Conservation (phyloP, 2,113 vertebrate species). For the Oxygymnocypris stewartii region DNA sequence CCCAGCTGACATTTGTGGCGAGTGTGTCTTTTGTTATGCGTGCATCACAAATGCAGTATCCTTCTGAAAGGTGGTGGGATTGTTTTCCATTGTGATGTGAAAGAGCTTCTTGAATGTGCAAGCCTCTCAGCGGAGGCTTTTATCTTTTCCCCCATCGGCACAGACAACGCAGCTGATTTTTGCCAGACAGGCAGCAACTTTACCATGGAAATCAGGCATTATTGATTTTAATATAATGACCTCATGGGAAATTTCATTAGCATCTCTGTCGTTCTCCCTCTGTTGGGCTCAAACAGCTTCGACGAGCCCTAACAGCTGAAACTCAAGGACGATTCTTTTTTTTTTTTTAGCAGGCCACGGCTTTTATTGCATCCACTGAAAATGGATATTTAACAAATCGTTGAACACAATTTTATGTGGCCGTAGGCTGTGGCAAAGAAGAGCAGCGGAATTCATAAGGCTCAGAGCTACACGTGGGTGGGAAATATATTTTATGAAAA, state of each 20-base stretch:
- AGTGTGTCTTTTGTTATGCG: constrained; percentile 15
- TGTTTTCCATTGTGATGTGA: constrained; percentile 10
- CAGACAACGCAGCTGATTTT: constrained; percentile 22
- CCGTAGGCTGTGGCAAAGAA: constrained; percentile 22
- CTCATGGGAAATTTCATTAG: constrained; percentile 60
- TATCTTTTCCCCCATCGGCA: constrained; percentile 17
- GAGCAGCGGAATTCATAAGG: constrained; percentile 5
- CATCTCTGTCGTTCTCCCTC: constrained; percentile 48
- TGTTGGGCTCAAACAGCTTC: constrained; percentile 30
- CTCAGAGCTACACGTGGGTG: neutral
- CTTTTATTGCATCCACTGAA: constrained; percentile 35
- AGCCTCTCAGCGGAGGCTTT: constrained; percentile 17
- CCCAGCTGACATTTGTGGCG: neutral
- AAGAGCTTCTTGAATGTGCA: constrained; percentile 18
- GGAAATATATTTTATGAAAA: constrained; percentile 23
- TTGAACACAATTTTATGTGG: constrained; percentile 46
- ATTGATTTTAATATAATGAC: constrained; percentile 62
- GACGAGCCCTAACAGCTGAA: constrained; percentile 52
- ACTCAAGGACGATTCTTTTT: constrained; percentile 40
- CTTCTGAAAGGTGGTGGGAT: neutral
- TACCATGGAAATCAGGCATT: constrained; percentile 59
- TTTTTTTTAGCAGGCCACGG: constrained; percentile 7
- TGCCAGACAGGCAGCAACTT: constrained; percentile 41
- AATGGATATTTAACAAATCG: constrained; percentile 47
- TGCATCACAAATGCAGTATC: neutral